These are phyloP conservation scores for Nematopogon swammerdamellus DNA, from an alignment of 2,888 invertebrate genomes.

Conservation along the genomic window DNA sequence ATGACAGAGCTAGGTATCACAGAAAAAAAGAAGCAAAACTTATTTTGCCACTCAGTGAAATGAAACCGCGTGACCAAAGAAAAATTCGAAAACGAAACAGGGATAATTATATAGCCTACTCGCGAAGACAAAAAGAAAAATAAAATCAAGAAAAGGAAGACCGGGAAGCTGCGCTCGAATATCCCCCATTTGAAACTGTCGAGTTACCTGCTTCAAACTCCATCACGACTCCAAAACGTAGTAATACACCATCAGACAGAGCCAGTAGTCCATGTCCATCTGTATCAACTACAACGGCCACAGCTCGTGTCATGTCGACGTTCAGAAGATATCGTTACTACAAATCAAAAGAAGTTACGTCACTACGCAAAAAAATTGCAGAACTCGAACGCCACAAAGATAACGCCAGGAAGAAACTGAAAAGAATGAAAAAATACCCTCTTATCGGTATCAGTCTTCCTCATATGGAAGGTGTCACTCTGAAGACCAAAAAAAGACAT, in stretches of 20 bases:
- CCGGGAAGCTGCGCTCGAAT: slow-evolving; percentile 1
- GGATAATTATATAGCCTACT: slow-evolving; percentile 5
- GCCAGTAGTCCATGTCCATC: slow-evolving; percentile 4
- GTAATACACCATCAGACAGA: slow-evolving; percentile 2
- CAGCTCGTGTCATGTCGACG: slow-evolving; percentile 4
- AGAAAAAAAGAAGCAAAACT: slow-evolving; percentile 4
- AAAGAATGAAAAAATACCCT: slow-evolving; percentile 1
- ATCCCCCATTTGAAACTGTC: slow-evolving; percentile 5
- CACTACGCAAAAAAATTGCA: background rate
- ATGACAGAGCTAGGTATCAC: slow-evolving; percentile 5
- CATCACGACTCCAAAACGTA: slow-evolving; percentile 2
- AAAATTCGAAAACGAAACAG: slow-evolving; percentile 5
- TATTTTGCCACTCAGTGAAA: slow-evolving; percentile 4
- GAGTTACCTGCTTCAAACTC: slow-evolving; percentile 3
- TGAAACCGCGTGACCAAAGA: slow-evolving; percentile 5
- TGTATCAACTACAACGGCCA: slow-evolving; percentile 3
- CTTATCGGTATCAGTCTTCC: slow-evolving; percentile 2
- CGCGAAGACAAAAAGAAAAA: slow-evolving; percentile 5
- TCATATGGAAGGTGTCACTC: slow-evolving; percentile 1
- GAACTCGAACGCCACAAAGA: slow-evolving; percentile 1
- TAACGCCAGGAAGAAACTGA: slow-evolving; percentile 2
- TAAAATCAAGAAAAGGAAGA: slow-evolving; percentile 2
- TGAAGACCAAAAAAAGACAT: slow-evolving; percentile 4
- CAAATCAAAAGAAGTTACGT: slow-evolving; percentile 1
- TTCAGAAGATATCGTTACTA: slow-evolving; percentile 2